Evolutionary conservation across 30 jellyfish, hydroid and myxozoan genomes (phyloP).

Genomic region (Cassiopea andromeda): DNA sequence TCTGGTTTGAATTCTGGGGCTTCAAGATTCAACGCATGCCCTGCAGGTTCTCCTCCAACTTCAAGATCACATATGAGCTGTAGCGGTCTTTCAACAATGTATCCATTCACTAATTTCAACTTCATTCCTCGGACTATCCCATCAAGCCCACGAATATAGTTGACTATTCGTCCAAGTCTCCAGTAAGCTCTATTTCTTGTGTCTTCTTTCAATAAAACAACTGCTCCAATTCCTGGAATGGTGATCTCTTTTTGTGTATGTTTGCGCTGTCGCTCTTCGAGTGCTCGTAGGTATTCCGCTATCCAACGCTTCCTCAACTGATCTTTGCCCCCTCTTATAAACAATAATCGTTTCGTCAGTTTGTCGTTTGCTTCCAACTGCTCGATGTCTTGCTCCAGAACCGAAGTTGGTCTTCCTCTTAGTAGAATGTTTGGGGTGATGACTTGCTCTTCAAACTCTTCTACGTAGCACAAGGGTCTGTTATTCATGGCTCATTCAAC

Average conservation of each 20-base stretch:
- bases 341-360: constrained; percentile 17
- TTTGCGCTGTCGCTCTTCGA: constrained; percentile 21
- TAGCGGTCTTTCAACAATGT: constrained; percentile 60
- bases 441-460: constrained; percentile 64
- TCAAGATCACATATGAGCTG: constrained; percentile 51
- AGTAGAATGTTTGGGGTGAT: constrained; percentile 46
- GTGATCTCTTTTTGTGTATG: constrained; percentile 3
- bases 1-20: constrained; percentile 46
- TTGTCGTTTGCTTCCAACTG: constrained; percentile 7
- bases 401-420: constrained; percentile 52
- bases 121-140: constrained; percentile 57
- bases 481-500: constrained; percentile 51
- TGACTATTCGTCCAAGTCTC: constrained; percentile 59
- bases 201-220: constrained; percentile 52
- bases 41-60: constrained; percentile 60
- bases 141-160: constrained; percentile 29
- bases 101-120: constrained; percentile 37
- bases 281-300: constrained; percentile 27
- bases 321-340: constrained; percentile 15
- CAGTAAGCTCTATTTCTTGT: constrained; percentile 40
- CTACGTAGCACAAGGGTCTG: constrained; percentile 61
- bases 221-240: constrained; percentile 27
- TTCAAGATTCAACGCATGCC: constrained; percentile 33
- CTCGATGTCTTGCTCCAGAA: constrained; percentile 49
- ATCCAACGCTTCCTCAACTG: constrained; percentile 52